Percentiles rank a stretch among this genome's conserved stretches.
phyloP scores from a whole-genome alignment of 2,797 vertebrate genomes.

The Carduelis carduelis region DNA sequence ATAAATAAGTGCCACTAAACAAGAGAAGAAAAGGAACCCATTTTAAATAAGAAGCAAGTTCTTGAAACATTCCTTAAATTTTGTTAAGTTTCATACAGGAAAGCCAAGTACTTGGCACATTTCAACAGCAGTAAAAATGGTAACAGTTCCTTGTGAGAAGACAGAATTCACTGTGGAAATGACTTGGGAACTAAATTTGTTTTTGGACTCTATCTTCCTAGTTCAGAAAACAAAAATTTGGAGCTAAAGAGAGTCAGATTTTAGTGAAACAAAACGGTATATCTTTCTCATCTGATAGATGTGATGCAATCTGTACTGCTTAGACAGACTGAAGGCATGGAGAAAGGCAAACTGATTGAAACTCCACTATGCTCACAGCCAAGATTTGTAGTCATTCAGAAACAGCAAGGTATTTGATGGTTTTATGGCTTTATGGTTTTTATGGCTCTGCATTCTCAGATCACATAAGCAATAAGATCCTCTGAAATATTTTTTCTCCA shows the following conservation, averaged over 20 bases:
- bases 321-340: background rate
- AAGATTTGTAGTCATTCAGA: background rate
- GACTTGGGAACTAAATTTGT: fast-evolving
- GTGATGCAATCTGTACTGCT: background rate
- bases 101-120: background rate
- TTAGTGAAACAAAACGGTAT: background rate
- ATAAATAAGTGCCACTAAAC: background rate
- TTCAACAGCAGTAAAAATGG: background rate
- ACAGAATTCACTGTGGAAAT: background rate
- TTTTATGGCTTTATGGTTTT: background rate
- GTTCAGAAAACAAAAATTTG: background rate
- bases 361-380: background rate
- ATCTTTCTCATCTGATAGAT: background rate
- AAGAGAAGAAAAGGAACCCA: background rate
- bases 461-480: background rate
- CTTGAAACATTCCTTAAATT: background rate
- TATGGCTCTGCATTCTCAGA: background rate
- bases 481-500: background rate
- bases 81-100: background rate
- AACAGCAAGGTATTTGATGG: background rate
- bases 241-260: background rate
- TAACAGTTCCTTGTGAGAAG: background rate
- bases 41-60: background rate
- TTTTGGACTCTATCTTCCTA: background rate
- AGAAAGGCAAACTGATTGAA: background rate